Evolutionary conservation across 2,797 vertebrate species (phyloP).

Genomic region (Myotis daubentonii): DNA sequence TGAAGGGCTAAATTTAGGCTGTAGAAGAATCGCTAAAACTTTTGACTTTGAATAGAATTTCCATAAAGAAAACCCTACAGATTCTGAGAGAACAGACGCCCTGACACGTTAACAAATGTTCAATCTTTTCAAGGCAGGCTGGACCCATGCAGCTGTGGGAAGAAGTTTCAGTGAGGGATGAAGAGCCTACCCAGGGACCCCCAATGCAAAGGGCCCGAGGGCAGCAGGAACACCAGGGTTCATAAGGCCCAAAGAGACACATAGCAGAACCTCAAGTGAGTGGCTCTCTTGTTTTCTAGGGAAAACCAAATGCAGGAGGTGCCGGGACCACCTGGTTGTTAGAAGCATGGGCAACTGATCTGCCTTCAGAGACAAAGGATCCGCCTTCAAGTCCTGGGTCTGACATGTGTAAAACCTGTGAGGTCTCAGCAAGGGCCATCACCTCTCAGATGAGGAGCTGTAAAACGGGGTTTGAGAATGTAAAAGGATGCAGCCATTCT

Average conservation of each 20-base stretch:
- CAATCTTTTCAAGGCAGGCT: neutral
- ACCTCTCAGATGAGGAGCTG: neutral
- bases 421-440: neutral
- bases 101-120: neutral
- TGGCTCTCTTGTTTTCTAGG: neutral
- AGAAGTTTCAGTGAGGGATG: neutral
- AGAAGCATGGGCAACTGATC: neutral
- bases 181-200: neutral
- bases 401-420: neutral
- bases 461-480: neutral
- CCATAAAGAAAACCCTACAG: constrained; percentile 45
- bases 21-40: constrained; percentile 7
- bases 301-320: neutral
- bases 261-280: neutral
- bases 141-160: neutral
- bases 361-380: neutral
- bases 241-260: neutral
- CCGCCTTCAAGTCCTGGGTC: neutral
- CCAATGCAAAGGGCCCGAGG: neutral
- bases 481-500: neutral
- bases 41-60: constrained; percentile 32
- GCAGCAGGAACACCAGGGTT: neutral
- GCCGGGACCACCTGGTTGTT: neutral
- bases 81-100: constrained; percentile 14
- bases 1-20: constrained; percentile 54